Evolutionary conservation across 2,888 invertebrate genomes (phyloP).

Genomic region (Tachina fera): DNA sequence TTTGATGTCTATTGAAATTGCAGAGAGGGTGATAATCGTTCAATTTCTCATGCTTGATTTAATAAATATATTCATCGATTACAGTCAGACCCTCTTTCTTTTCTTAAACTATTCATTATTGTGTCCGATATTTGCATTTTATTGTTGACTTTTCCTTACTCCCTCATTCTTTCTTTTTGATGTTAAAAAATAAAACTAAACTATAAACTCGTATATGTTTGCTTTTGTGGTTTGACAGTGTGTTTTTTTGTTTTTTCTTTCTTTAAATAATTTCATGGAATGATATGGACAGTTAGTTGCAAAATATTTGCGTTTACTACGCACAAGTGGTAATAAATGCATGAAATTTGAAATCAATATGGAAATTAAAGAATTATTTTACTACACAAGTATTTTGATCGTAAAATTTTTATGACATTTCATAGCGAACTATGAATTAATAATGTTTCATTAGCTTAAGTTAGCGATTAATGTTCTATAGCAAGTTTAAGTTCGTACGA

Average conservation of each 20-base stretch:
- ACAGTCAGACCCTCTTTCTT: neutral
- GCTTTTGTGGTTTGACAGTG: neutral
- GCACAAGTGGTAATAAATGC: constrained; percentile 14
- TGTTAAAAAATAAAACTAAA: neutral
- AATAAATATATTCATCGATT: constrained; percentile 48
- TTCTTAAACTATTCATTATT: constrained; percentile 3
- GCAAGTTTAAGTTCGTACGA: no score
- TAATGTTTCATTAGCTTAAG: no score
- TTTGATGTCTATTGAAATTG: constrained; percentile 31
- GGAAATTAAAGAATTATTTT: neutral
- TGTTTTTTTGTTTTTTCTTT: neutral
- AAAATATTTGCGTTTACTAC: neutral
- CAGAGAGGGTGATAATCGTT: constrained; percentile 41
- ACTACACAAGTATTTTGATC: no score
- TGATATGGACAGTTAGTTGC: neutral
- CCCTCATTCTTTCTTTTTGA: neutral
- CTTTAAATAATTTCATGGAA: neutral
- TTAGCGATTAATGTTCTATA: no score
- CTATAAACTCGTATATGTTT: neutral
- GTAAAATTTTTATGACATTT: no score
- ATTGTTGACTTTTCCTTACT: neutral
- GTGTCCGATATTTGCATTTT: constrained; percentile 14
- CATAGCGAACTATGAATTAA: no score
- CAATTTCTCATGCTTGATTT: constrained; percentile 58
- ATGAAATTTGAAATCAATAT: constrained; percentile 1